Base-by-base conservation (phyloP, 2,113 vertebrate genomes). In the Thymallus thymallus region DNA sequence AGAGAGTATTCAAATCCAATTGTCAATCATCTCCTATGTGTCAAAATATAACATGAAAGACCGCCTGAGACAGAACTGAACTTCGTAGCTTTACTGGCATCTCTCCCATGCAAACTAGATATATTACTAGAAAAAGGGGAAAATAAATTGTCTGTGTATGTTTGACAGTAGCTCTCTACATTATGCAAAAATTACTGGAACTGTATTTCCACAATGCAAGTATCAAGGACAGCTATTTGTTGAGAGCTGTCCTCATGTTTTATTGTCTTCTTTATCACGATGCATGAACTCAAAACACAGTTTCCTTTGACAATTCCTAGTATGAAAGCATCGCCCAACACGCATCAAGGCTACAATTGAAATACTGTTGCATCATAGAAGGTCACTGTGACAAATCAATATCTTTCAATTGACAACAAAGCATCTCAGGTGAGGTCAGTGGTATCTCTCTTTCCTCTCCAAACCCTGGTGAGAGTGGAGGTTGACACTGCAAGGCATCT, bases 1-100 rank as follows among this genome's bases (percentile, higher is more conserved):
- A 64, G 24, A 30, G 24, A 0, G 0, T 18, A 18, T 64, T 64
- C 2, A 13, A 64, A 64, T 30, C 22, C 12, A 16, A 29, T 14
- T 26, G 22, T 63, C 29, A 29, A 26, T 63, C 61, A 63, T 63
- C 16, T 51, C 55, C 69, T 18, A 61, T n/a, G 55, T 55, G 48
- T 4, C 48, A 55, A 70, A 58, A 70, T 55, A 58, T 70, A 55
- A 70, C 24, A 70, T 55, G 26, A 70, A 70, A 26, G 69, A 58
- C 14, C 2, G 20, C 69, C 51, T 29, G 23, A 55, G 48, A 23
- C 26, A 20, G 51, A 60, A 58, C 30, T 16, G n/a, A 71, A 32
- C 56, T 58, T 61, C n/a, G 13, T 56, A 60, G 26, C 22, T 62
- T n/a, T 58, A 73, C 32, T 67, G 72, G 64, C 35, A 46, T 51